phyloP scores from a whole-genome alignment of 1,140 invertebrate genomes.

The Eubasilissa regina region DNA sequence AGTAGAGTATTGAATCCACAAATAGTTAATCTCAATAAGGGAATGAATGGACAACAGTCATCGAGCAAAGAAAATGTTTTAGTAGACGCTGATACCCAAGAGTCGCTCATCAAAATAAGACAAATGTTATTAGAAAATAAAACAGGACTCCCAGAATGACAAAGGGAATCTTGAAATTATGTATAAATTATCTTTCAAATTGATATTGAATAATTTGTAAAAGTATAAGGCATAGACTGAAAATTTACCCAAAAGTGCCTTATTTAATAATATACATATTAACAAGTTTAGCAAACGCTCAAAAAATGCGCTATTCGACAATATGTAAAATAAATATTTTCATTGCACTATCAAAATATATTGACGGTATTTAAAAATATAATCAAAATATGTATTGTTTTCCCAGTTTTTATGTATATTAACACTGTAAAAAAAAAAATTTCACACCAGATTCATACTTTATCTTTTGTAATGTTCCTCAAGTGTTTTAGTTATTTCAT shows the following conservation, averaged over 20 bases:
- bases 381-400: too few species aligned
- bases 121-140: conserved; percentile 58
- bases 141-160: conserved; percentile 55
- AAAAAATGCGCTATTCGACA: too few species aligned
- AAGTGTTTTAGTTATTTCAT: too few species aligned
- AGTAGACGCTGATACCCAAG: conserved; percentile 38
- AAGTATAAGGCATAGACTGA: conserved; percentile 31
- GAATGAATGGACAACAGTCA: conserved; percentile 1
- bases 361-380: too few species aligned
- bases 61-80: conserved; percentile 26
- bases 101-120: conserved; percentile 54
- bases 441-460: too few species aligned
- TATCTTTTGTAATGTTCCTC: too few species aligned
- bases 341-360: too few species aligned
- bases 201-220: neutral
- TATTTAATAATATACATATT: neutral
- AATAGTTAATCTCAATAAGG: conserved; percentile 32
- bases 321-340: too few species aligned
- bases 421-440: too few species aligned
- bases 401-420: too few species aligned
- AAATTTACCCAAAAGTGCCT: conserved; percentile 27
- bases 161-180: neutral
- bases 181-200: conserved; percentile 2
- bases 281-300: too few species aligned
- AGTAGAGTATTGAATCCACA: conserved; percentile 54